Conservation (phyloP, 2,888 invertebrate genomes). For the Tineola bisselliella region DNA sequence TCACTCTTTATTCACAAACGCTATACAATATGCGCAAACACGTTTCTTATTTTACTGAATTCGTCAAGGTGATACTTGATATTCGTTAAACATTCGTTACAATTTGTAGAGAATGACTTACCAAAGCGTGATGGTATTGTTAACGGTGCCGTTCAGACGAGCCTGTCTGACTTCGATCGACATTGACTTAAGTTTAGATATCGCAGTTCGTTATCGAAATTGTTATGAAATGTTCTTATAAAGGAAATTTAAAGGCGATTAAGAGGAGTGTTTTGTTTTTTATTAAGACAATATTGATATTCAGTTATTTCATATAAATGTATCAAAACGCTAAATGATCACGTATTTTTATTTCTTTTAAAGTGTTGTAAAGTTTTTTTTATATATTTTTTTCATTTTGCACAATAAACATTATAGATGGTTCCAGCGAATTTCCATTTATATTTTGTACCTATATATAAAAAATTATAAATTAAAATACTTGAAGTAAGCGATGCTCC, state of each 20-base stretch:
- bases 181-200: slow-evolving; percentile 12
- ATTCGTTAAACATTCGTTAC: neutral
- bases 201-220: slow-evolving; percentile 11
- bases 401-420: no score
- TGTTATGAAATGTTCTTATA: slow-evolving; percentile 8
- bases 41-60: neutral
- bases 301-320: neutral
- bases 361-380: neutral
- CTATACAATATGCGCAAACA: no score
- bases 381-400: no score
- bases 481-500: no score
- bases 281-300: slow-evolving; percentile 9
- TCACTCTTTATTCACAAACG: no score
- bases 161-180: slow-evolving; percentile 11
- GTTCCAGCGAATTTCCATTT: neutral
- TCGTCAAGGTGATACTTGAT: neutral
- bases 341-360: neutral
- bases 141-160: slow-evolving; percentile 15
- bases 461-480: no score
- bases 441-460: no score
- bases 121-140: slow-evolving; percentile 18
- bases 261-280: slow-evolving; percentile 11
- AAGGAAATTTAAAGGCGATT: slow-evolving; percentile 11
- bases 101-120: slow-evolving; percentile 6
- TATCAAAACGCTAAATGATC: neutral